Base-by-base conservation (phyloP, 2,888 invertebrate species). In the Epicampocera succincta region DNA sequence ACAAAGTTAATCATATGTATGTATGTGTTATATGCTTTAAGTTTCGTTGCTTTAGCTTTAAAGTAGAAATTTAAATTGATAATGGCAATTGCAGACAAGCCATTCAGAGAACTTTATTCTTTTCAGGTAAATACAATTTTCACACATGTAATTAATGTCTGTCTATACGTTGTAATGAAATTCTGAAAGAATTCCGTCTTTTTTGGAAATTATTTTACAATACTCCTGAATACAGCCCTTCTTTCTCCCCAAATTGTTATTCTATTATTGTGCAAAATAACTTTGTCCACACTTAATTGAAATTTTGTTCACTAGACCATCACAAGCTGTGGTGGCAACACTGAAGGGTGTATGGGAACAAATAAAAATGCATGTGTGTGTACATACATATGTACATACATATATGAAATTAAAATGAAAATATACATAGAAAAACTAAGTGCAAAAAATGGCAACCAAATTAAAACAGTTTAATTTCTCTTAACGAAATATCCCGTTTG, bases 281-380 rank as follows among this genome's bases (percentile, higher is more conserved):
- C 17, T 46, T 61, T 52, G 52, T 54, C 74, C 52, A 74, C 83
- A 83, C 83, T 85, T 85, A 85, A 85, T 85, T 85, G 84, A 83
- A 85, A 85, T 83, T 81, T 77, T 85, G 83, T 80, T 83, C 84
- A 83, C 69, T 78, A 85, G 84, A 85, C 84, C 84, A 78, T 83
- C 69, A 58, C 81, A 56, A 50, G 50, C 66, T 42, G 76, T 68
- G 65, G 60, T 54, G 76, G 71, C 38, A 71, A 72, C 58, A 25
- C 76, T 72, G 54, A 21, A 46, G 66, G 65, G 46, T 71, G 44
- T 48, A 50, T 54, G 71, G 48, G 42, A 71, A 50, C 5, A 71
- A 71, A 71, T 71, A 21, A 50, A 77, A 71, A 15, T 65, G 56
- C 19, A 65, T 56, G 56, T 42, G 40, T 42, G 33, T 25, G 25